These are phyloP conservation scores for Manis pentadactyla DNA, from an alignment of 2,797 vertebrate species.

Conservation along the genomic window DNA sequence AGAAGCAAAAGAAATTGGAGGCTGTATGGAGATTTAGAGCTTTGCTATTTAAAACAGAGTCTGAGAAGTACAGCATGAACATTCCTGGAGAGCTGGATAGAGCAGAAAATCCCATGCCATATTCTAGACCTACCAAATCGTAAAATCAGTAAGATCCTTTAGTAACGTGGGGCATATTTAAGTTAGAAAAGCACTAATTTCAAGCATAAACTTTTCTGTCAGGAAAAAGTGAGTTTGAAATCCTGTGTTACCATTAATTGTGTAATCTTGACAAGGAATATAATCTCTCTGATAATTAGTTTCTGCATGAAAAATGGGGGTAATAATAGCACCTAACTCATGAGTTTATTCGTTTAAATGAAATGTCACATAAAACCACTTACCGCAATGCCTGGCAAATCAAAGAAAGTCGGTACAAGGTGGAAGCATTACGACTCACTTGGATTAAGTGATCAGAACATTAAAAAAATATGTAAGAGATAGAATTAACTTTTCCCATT, in stretches of 20 bases:
- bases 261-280: neutral
- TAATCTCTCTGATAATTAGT: neutral
- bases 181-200: neutral
- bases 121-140: neutral
- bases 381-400: neutral
- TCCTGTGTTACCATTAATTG: neutral
- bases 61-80: neutral
- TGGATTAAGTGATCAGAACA: neutral
- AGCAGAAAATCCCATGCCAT: neutral
- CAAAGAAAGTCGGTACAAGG: neutral
- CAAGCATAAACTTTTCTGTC: neutral
- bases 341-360: conserved; percentile 7
- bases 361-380: neutral
- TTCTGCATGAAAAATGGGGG: neutral
- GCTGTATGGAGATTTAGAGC: neutral
- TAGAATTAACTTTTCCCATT: neutral
- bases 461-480: neutral
- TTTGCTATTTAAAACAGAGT: neutral
- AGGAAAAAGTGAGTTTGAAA: neutral
- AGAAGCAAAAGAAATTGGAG: neutral
- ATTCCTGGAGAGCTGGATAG: neutral
- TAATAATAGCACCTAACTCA: neutral
- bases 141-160: neutral
- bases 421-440: neutral
- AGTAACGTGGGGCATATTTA: neutral